Percentiles rank a stretch among this genome's conserved stretches.
phyloP scores from a whole-genome alignment of 1,140 invertebrate species.

The Laodelphax striatellus region DNA sequence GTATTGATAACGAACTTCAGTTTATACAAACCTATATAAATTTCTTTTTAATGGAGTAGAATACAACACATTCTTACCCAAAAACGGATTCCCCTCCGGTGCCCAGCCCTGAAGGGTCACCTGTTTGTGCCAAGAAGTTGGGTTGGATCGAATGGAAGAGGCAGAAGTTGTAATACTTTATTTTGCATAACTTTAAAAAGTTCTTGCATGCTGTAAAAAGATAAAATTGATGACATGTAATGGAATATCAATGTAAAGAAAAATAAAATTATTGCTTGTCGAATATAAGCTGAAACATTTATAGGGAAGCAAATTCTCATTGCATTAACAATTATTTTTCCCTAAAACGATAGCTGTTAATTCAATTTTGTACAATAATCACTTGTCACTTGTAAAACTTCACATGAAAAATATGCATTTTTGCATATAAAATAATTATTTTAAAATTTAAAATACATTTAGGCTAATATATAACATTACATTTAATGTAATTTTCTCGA shows the following conservation, averaged over 20 bases:
- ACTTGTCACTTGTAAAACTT: too few species aligned
- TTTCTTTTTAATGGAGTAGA: not conserved
- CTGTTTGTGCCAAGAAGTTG: slow-evolving; percentile 95
- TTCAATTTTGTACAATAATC: too few species aligned
- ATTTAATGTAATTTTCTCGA: too few species aligned
- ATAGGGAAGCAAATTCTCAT: too few species aligned
- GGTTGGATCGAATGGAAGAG: slow-evolving; percentile 86
- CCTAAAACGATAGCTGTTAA: too few species aligned
- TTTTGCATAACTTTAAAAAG: slow-evolving; percentile 95
- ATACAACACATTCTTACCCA: slow-evolving; percentile 33
- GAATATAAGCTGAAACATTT: not conserved
- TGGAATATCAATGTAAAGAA: slow-evolving; percentile 2
- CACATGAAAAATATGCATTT: too few species aligned
- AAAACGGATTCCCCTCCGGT: slow-evolving; percentile 85
- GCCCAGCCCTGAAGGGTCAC: slow-evolving; percentile 88
- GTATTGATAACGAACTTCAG: too few species aligned
- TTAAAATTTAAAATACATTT: too few species aligned
- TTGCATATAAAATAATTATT: too few species aligned
- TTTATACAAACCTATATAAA: not conserved
- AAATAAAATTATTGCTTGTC: not conserved
- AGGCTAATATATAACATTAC: too few species aligned
- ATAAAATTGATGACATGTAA: slow-evolving; percentile 13
- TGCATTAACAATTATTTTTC: too few species aligned
- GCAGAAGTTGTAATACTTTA: slow-evolving; percentile 97
- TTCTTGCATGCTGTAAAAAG: slow-evolving; percentile 71